Percentiles rank a stretch among this genome's conserved stretches.
These are phyloP conservation scores for Manduca sexta DNA, from an alignment of 1,140 invertebrate genomes.

Conservation along the genomic window DNA sequence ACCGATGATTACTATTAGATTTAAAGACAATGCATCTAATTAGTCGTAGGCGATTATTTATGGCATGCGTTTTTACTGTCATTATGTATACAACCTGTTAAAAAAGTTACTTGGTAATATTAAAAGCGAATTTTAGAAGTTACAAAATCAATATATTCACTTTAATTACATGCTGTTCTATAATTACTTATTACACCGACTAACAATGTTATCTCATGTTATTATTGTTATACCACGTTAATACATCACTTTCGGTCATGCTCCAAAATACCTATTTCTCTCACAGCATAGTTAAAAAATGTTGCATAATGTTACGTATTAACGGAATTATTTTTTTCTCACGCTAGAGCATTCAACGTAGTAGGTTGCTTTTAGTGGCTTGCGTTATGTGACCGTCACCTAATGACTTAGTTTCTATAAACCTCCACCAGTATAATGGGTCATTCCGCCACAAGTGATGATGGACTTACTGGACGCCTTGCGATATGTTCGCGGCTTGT, in stretches of 20 bases:
- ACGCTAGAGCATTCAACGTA: conserved; percentile 2
- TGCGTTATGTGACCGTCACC: conserved; percentile 8
- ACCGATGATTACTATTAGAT: conserved; percentile 19
- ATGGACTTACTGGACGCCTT: conserved; percentile 73
- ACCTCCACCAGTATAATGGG: conserved; percentile 11
- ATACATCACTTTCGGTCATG: too few relatives aligned
- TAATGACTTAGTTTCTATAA: conserved; percentile 10
- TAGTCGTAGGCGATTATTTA: conserved; percentile 25
- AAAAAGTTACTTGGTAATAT: too few relatives aligned
- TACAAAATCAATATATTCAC: too few relatives aligned
- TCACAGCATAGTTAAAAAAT: too few relatives aligned
- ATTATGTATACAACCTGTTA: too few relatives aligned
- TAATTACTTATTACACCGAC: too few relatives aligned
- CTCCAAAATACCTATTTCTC: too few relatives aligned
- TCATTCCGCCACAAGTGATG: background rate
- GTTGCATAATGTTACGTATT: too few relatives aligned
- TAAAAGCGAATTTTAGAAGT: too few relatives aligned
- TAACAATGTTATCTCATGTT: too few relatives aligned
- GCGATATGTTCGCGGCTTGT: conserved; percentile 59
- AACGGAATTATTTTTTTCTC: background rate
- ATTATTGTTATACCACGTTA: too few relatives aligned
- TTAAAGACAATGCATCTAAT: conserved; percentile 34
- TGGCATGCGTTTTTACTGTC: conserved; percentile 6
- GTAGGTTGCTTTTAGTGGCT: conserved; percentile 5
- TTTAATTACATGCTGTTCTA: too few relatives aligned